Base-by-base conservation (phyloP, 2,888 invertebrate species). In the Cistogaster globosa region DNA sequence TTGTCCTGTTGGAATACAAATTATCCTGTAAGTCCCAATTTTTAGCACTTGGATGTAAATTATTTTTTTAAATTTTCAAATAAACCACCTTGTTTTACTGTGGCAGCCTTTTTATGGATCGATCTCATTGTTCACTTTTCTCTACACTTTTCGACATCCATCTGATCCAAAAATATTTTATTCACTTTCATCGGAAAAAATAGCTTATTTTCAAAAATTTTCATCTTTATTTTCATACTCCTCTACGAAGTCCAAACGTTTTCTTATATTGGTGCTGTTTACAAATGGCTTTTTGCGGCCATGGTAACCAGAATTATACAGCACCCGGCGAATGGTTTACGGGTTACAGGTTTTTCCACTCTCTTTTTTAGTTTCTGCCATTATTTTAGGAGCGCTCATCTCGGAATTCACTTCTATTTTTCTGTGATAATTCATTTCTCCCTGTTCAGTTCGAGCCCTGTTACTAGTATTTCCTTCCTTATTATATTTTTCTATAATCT, bases 381-480 rank as follows among this genome's bases (percentile, higher is more conserved):
- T 36, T 68, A 68, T 9, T 68, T 68, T 68, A 55, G 53, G 38
- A 68, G 55, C 55, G 65, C 48, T 48, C 45, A 65, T 63, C 63
- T 63, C 26, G 48, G 65, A 48, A 65, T 48, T 65, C 22, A 48
- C 45, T 65, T 65, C 48, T 65, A 65, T 48, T 65, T 65, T 65
- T 65, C 65, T 45, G 20, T 26, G 48, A 48, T 65, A 65, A 65
- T 65, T 65, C 65, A n/a, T 65, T 65, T 65, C 65, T 65, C 65
- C 36, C 53, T 68, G 51, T n/a, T 32, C 67, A 67, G n/a, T 51
- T 53, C 53, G 67, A 67, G 51, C n/a, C 67, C 26, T 67, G 53
- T 67, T 51, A 67, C 5, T 67, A 67, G 60, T 60, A 65, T 45
- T 65, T 45, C 45, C 48, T 42, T 65, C 67, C 32, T 20, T 68